Conservation (phyloP, 1,140 invertebrate species). For the Trypoxylus dichotomus region DNA sequence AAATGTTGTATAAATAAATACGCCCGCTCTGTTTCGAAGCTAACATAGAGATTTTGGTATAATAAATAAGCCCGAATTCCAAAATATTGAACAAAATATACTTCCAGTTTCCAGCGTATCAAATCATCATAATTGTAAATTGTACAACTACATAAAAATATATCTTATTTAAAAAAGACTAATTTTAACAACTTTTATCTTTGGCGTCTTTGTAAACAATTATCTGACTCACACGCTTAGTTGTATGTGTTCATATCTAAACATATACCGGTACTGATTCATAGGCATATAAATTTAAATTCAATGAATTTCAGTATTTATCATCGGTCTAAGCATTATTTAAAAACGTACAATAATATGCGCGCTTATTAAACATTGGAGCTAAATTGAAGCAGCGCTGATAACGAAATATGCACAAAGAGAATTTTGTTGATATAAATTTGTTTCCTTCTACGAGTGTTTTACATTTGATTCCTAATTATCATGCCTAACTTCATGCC, state of each 20-base stretch:
- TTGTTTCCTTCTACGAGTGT: too few relatives aligned
- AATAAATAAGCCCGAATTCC: neutral
- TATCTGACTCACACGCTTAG: neutral
- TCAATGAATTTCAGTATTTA: neutral
- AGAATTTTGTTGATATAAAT: too few relatives aligned
- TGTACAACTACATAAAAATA: constrained; percentile 1
- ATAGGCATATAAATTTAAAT: neutral
- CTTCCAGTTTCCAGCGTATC: neutral
- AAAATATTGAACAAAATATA: neutral
- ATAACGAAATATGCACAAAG: too few relatives aligned
- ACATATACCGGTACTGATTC: neutral
- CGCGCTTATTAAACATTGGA: too few relatives aligned
- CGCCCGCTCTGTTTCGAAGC: neutral
- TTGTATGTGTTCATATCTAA: constrained; percentile 16
- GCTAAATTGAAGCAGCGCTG: too few relatives aligned
- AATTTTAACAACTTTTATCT: neutral
- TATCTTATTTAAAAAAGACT: neutral
- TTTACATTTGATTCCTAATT: too few relatives aligned
- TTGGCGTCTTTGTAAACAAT: neutral
- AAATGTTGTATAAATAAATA: neutral
- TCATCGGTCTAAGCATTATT: too few relatives aligned
- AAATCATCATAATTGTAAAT: constrained; percentile 25
- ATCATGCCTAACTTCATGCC: too few relatives aligned
- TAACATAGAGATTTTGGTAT: neutral
- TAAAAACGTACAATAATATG: too few relatives aligned